Evolutionary conservation across 2,797 vertebrate species (phyloP).

Genomic region (Pantherophis vulpinus): DNA sequence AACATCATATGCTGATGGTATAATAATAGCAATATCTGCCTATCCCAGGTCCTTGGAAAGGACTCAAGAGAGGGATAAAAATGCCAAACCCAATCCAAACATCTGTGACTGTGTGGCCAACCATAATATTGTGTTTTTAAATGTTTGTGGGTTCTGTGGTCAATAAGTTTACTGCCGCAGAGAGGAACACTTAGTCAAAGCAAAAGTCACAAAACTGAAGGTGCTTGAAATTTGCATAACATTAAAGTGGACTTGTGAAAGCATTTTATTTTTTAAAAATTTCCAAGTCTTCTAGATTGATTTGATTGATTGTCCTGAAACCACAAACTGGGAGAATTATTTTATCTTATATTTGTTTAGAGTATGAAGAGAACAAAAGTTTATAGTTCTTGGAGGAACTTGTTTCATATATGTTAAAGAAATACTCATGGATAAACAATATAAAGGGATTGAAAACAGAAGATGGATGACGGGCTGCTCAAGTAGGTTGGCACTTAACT

Average conservation of each 20-base stretch:
- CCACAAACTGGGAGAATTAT: background rate
- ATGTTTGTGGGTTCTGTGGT: background rate
- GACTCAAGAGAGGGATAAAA: background rate
- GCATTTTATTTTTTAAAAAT: background rate
- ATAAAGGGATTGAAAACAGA: background rate
- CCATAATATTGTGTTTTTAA: background rate
- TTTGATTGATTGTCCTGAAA: background rate
- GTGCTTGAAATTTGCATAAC: background rate
- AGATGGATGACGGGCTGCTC: background rate
- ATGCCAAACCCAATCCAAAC: background rate
- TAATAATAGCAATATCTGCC: background rate
- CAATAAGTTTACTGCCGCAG: background rate
- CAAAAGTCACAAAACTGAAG: background rate
- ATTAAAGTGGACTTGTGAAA: background rate
- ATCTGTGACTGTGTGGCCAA: background rate
- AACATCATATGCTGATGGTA: background rate
- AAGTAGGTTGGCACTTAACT: background rate
- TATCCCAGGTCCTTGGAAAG: background rate
- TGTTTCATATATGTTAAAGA: background rate
- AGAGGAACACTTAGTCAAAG: background rate
- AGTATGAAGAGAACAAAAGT: background rate
- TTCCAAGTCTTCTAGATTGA: background rate
- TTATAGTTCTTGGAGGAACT: background rate
- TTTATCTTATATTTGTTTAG: background rate
- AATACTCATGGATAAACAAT: background rate